A percentile compares a stretch with the other conserved stretches of the same genome.
Evolutionary conservation across 2,888 invertebrate genomes (phyloP).

Genomic region (Rhagonycha lutea): DNA sequence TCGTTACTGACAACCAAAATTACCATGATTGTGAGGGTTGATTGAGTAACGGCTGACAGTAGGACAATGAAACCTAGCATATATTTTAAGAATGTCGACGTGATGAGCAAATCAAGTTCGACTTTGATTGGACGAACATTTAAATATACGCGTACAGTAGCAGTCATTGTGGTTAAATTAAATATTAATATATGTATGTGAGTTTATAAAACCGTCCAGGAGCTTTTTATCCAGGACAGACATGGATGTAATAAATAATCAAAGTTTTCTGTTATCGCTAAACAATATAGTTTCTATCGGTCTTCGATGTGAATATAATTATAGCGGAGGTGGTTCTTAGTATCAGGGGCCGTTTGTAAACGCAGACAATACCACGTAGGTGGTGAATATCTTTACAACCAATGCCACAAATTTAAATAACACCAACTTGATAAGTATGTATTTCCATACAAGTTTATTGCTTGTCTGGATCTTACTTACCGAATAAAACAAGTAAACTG

Average conservation of each 20-base stretch:
- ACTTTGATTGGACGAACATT: conserved; percentile 31
- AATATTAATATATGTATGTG: conserved; percentile 3
- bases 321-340: conserved; percentile 35
- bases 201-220: conserved; percentile 17
- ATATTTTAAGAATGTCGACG: conserved; percentile 47
- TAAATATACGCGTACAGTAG: conserved; percentile 15
- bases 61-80: conserved; percentile 47
- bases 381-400: conserved; percentile 28
- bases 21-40: conserved; percentile 45
- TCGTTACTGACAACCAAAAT: conserved; percentile 41
- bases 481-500: conserved; percentile 10
- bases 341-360: conserved; percentile 31
- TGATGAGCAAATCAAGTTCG: conserved; percentile 41
- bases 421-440: conserved; percentile 15
- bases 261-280: conserved; percentile 34
- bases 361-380: conserved; percentile 38
- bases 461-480: not conserved
- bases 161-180: conserved; percentile 3
- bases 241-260: conserved; percentile 27
- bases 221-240: conserved; percentile 25
- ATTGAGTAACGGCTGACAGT: conserved; percentile 54
- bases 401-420: conserved; percentile 24
- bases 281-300: conserved; percentile 35
- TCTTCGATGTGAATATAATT: conserved; percentile 38
- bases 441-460: conserved; percentile 7